Conservation (phyloP, 2,888 invertebrate genomes). For the Ichneumon xanthorius region DNA sequence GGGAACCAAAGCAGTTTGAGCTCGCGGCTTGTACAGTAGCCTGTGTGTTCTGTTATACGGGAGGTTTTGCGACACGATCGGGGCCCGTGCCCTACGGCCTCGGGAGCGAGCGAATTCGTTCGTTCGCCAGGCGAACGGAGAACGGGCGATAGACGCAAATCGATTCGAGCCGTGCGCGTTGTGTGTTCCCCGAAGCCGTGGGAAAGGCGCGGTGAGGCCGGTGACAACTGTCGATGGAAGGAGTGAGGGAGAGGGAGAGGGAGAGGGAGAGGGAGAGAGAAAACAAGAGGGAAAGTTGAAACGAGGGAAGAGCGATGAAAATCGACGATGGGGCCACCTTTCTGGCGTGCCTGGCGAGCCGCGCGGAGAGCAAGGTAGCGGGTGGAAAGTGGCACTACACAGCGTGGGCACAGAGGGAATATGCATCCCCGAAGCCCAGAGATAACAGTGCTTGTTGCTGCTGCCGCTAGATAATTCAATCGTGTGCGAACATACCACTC, state of each 20-base stretch:
- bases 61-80: constrained; percentile 35
- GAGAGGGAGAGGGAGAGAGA: constrained; percentile 15
- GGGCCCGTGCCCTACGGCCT: constrained; percentile 8
- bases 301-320: constrained; percentile 40
- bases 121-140: constrained; percentile 14
- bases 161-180: constrained; percentile 47
- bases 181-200: constrained; percentile 39
- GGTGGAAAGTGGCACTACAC: constrained; percentile 19
- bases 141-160: constrained; percentile 45
- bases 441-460: constrained; percentile 32
- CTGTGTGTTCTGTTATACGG: constrained; percentile 14
- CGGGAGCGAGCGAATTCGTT: constrained; percentile 10
- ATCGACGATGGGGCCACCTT: constrained; percentile 53
- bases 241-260: constrained; percentile 19
- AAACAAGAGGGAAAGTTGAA: constrained; percentile 38
- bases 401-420: constrained; percentile 28
- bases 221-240: constrained; percentile 33
- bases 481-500: constrained; percentile 8
- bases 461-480: constrained; percentile 7
- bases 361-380: constrained; percentile 45
- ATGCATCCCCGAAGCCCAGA: constrained; percentile 43
- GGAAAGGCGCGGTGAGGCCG: constrained; percentile 39
- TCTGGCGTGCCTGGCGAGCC: constrained; percentile 49
- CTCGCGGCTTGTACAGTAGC: constrained; percentile 14
- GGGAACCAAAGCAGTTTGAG: constrained; percentile 14